These are phyloP conservation scores for Agrypnia vestita DNA, from an alignment of 1,140 invertebrate genomes.

Conservation along the genomic window DNA sequence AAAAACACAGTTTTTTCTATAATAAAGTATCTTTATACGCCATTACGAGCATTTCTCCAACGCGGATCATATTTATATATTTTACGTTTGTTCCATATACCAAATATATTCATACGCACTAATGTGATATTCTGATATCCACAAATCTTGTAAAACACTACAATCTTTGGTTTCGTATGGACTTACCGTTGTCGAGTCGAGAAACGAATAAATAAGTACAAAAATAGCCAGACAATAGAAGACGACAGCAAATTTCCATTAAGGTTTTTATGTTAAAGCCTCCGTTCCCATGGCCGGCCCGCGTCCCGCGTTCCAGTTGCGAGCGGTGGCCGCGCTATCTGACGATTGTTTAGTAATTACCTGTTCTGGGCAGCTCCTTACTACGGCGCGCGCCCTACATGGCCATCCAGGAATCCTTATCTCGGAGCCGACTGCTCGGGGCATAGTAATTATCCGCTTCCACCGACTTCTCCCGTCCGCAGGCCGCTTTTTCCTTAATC, in stretches of 20 bases:
- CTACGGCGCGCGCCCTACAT: constrained; percentile 27
- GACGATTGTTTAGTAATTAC: constrained; percentile 48
- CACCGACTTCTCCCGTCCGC: constrained; percentile 17
- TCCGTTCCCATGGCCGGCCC: constrained; percentile 20
- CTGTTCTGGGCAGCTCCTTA: constrained; percentile 9
- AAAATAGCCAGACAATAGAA: constrained; percentile 18
- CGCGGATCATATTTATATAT: too few relatives aligned
- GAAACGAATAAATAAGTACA: not conserved
- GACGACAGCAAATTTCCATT: constrained; percentile 23
- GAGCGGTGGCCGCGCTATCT: not conserved
- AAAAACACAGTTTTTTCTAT: too few relatives aligned
- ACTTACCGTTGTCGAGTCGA: too few relatives aligned
- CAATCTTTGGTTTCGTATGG: too few relatives aligned
- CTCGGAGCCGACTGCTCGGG: constrained; percentile 42
- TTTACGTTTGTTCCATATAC: too few relatives aligned
- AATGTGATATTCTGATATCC: too few relatives aligned
- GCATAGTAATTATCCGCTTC: constrained; percentile 54
- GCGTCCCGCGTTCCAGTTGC: not conserved
- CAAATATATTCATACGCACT: too few relatives aligned
- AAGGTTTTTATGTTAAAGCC: not conserved
- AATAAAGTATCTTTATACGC: too few relatives aligned
- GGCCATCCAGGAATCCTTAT: constrained; percentile 54
- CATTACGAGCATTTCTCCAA: too few relatives aligned
- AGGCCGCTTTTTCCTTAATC: constrained; percentile 40
- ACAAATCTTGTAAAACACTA: too few relatives aligned